Conservation (phyloP, 2,113 vertebrate species). For the Panthera tigris region DNA sequence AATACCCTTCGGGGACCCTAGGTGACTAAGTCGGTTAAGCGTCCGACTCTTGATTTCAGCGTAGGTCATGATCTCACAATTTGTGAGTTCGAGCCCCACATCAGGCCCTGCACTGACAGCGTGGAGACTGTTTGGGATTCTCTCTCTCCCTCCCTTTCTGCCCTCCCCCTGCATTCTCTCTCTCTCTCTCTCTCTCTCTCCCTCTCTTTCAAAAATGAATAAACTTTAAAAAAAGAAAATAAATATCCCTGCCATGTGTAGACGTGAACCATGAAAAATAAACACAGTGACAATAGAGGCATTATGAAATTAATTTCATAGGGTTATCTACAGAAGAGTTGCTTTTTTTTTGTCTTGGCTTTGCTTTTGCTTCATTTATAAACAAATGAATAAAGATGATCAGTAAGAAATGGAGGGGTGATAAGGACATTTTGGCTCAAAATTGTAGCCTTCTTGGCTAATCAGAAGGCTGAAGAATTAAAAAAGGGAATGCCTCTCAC, state of each 20-base stretch:
- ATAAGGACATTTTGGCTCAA: background rate
- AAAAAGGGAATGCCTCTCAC: background rate
- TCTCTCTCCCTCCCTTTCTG: too few relatives aligned
- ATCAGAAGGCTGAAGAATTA: background rate
- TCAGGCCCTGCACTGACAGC: too few relatives aligned
- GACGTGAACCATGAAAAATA: background rate
- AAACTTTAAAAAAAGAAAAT: background rate
- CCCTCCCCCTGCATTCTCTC: too few relatives aligned
- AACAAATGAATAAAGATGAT: background rate
- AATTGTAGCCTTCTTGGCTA: background rate
- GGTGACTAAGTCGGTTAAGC: too few relatives aligned
- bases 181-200: too few relatives aligned
- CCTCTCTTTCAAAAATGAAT: too few relatives aligned
- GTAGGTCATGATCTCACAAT: too few relatives aligned
- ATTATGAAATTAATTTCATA: background rate
- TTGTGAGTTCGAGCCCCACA: too few relatives aligned
- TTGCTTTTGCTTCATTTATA: background rate
- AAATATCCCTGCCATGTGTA: background rate
- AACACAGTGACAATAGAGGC: background rate
- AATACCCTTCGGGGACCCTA: background rate
- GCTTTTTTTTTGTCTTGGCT: background rate
- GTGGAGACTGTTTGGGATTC: too few relatives aligned
- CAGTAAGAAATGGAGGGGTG: background rate
- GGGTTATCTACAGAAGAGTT: background rate
- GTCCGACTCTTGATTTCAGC: too few relatives aligned